Base-by-base conservation (phyloP, 2,113 vertebrate genomes). In the Acrocephalus arundinaceus region DNA sequence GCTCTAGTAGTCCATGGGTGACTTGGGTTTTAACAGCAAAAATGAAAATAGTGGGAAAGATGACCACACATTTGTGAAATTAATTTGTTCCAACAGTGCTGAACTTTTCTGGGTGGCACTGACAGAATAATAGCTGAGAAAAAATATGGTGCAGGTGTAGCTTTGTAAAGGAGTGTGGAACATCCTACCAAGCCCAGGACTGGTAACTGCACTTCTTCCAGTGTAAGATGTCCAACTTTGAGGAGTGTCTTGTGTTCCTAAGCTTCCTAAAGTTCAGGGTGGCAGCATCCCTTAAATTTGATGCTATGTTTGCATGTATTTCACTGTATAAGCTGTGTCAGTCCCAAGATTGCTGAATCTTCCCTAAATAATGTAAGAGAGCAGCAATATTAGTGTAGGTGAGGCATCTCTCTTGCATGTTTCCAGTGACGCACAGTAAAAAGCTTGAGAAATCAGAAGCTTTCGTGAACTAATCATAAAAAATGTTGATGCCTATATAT, bases 381-480 rank as follows among this genome's bases (percentile, higher is more conserved):
- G 37, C 12, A 59, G 51, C 18, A 62, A 3, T 45, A 28, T 23
- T 65, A 45, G 25, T 12, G 25, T 37, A 55, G 59, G n/a, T 85
- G 78, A 85, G 49, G 6, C 33, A 15, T 77, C 39, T 96, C 81
- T 96, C 91, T 93, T 91, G 58, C 35, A 21, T 86, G 73, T 49
- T 81, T 97, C 81, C 65, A 65, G 73, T 79, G 86, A 87, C 20
- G 15, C 61, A 74, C 89, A 48, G 37, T 83, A 74, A 90, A 94
- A 82, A 61, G 19, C 66, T 91, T 95, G 96, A 96, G 96, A 95
- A 95, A 96, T 94, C 93, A 89, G 75, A 92, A 94, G 70, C 43
- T 93, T 96, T 97, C 93, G 83, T 97, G 95, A 97, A 95, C 75
- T 96, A 96, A 75, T 87, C 85, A 94, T 94, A 79, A 96, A 94